Evolutionary conservation across 2,113 vertebrate species (phyloP).

Genomic region (Trematocara unimaculatum): DNA sequence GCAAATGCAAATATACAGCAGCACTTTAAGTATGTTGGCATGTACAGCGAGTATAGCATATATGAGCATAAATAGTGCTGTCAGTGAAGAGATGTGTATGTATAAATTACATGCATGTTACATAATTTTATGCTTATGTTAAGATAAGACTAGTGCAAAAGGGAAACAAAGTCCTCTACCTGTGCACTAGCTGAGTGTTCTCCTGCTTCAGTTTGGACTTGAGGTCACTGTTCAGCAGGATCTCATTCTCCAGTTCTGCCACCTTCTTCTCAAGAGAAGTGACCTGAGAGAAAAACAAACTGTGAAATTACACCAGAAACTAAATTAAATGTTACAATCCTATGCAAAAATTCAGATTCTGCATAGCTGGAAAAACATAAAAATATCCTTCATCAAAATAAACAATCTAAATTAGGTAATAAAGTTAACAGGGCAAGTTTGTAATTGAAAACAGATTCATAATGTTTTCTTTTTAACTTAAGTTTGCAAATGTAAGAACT

Average conservation of each 20-base stretch:
- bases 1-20: neutral
- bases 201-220: slow-evolving; percentile 94
- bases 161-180: slow-evolving; percentile 65
- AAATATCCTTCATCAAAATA: neutral
- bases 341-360: neutral
- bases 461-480: neutral
- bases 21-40: neutral
- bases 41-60: neutral
- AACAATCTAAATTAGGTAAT: neutral
- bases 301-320: neutral
- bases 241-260: slow-evolving; percentile 89
- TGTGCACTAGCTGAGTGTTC: slow-evolving; percentile 92
- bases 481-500: neutral
- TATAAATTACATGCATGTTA: neutral
- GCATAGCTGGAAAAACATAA: neutral
- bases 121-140: neutral
- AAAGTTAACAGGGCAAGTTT: neutral
- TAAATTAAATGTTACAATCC: neutral
- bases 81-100: neutral
- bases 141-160: neutral
- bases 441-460: neutral
- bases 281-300: slow-evolving; percentile 71
- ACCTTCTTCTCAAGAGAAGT: slow-evolving; percentile 91
- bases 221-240: slow-evolving; percentile 81
- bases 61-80: neutral